Evolutionary conservation across 1,140 invertebrate species (phyloP).

Genomic region (Calliopsis andreniformis): DNA sequence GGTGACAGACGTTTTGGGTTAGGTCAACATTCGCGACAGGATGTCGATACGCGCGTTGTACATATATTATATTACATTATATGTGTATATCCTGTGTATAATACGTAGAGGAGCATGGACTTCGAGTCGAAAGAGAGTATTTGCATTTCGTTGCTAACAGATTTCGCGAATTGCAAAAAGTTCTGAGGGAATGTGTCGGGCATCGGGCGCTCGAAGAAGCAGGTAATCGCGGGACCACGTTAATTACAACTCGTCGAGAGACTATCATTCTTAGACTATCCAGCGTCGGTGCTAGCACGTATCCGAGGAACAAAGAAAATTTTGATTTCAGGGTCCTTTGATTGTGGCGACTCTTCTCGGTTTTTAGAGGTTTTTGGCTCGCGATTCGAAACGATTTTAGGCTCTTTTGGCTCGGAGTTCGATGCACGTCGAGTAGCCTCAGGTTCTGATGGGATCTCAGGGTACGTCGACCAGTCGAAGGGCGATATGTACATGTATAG

Average conservation of each 20-base stretch:
- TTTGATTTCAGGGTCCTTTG: too few species aligned
- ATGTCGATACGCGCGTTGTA: constrained; percentile 43
- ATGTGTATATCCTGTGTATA: constrained; percentile 19
- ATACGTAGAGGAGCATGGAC: background rate
- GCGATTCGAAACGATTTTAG: too few species aligned
- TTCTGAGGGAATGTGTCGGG: too few species aligned
- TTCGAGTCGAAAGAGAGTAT: constrained; percentile 29
- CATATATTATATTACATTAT: constrained; percentile 36
- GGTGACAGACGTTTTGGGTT: constrained; percentile 14
- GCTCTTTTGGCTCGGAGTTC: too few species aligned
- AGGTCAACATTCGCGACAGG: constrained; percentile 35
- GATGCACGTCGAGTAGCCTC: background rate
- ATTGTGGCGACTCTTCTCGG: too few species aligned
- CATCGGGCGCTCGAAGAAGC: too few species aligned
- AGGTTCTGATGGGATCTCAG: background rate
- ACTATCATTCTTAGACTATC: constrained; percentile 26
- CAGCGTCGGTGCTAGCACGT: background rate
- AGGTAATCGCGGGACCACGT: constrained; percentile 38
- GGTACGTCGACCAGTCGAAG: background rate
- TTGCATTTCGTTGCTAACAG: too few species aligned
- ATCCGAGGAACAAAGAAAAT: too few species aligned
- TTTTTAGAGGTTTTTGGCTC: too few species aligned
- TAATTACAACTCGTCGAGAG: constrained; percentile 6
- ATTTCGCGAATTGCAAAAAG: too few species aligned
- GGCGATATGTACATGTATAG: background rate